These are phyloP conservation scores for Apis florea DNA, from an alignment of 1,140 invertebrate genomes.

Conservation along the genomic window DNA sequence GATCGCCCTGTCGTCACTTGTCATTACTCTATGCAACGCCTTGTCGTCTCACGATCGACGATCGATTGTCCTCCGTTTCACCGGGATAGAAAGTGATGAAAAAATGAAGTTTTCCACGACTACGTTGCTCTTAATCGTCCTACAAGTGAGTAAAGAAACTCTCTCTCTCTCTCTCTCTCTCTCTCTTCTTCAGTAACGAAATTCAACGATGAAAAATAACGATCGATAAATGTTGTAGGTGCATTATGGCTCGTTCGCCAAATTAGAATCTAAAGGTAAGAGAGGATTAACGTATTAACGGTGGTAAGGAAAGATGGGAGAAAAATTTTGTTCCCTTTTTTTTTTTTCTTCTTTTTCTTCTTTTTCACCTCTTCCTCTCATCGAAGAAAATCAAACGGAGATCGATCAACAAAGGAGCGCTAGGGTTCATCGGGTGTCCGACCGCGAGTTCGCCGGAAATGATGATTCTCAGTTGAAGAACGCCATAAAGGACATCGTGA, in stretches of 20 bases:
- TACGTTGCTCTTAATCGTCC: not conserved
- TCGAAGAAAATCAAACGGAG: not conserved
- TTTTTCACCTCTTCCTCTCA: not conserved
- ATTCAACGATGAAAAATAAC: no score
- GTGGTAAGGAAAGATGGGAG: no score
- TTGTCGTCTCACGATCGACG: not conserved
- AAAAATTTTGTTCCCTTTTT: not conserved
- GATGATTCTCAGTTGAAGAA: not conserved
- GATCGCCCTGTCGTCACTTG: not conserved
- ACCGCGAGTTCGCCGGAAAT: not conserved
- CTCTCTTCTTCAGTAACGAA: no score
- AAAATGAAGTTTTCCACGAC: slow-evolving; percentile 22
- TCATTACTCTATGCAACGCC: not conserved
- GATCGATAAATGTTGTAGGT: slow-evolving; percentile 17
- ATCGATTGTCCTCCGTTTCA: not conserved
- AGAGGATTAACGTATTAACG: not conserved
- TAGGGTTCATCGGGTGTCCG: slow-evolving; percentile 24
- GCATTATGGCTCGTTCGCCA: not conserved
- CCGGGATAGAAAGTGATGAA: not conserved
- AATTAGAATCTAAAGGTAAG: slow-evolving; percentile 1
- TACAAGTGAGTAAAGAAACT: slow-evolving; percentile 6
- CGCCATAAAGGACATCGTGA: not conserved
- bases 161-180: no score
- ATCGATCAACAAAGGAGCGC: not conserved
- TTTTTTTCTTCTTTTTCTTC: no score